Percentiles rank a stretch among this genome's conserved stretches.
Evolutionary conservation across 1,140 invertebrate genomes (phyloP).

Genomic region (Trypoxylus dichotomus): DNA sequence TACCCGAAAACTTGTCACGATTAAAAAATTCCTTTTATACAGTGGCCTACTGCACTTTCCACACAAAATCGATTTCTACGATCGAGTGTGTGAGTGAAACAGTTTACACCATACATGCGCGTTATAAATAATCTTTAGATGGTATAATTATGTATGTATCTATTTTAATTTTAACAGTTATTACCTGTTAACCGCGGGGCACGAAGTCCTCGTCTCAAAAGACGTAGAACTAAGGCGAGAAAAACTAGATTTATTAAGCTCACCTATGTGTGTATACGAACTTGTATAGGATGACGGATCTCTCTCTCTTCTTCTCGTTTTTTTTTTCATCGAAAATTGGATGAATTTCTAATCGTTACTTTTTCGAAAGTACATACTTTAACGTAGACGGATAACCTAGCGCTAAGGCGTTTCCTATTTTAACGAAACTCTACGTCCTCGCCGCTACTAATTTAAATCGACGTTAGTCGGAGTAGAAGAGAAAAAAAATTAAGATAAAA

Average conservation of each 20-base stretch:
- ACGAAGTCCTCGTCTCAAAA: neutral
- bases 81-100: too few species aligned
- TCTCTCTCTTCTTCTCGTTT: neutral
- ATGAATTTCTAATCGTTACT: constrained; percentile 10
- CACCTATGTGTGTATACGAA: neutral
- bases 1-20: too few species aligned
- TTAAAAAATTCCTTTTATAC: too few species aligned
- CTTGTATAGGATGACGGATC: neutral
- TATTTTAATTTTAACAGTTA: constrained; percentile 26
- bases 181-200: neutral
- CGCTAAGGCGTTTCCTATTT: neutral
- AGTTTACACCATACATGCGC: too few species aligned
- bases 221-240: neutral
- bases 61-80: too few species aligned
- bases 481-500: too few species aligned
- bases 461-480: neutral
- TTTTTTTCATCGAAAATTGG: constrained; percentile 8
- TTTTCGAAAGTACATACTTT: neutral
- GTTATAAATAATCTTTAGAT: neutral
- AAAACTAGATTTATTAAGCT: constrained; percentile 10
- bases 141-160: neutral
- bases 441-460: neutral
- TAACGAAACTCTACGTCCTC: neutral
- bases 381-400: neutral
- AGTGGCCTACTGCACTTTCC: too few species aligned